Conservation (phyloP, 2,797 vertebrate species). For the Anisognathus igniventris region DNA sequence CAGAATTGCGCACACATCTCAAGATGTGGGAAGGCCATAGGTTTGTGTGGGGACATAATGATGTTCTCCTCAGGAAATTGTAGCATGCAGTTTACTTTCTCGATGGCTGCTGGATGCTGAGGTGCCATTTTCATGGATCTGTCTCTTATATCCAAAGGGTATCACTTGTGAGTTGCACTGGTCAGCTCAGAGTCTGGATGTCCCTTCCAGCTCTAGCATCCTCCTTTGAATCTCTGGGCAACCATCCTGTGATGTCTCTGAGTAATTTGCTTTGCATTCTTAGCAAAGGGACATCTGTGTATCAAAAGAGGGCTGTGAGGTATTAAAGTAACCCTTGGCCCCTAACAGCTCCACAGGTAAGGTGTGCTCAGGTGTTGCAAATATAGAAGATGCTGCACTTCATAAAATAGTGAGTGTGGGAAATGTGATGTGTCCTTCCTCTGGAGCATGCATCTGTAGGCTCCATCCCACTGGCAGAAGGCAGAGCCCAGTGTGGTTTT, state of each 20-base stretch:
- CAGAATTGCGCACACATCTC: not conserved
- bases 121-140: not conserved
- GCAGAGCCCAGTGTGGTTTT: not conserved
- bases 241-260: not conserved
- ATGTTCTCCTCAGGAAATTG: not conserved
- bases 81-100: not conserved
- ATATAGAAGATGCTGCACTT: not conserved
- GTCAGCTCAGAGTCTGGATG: not conserved
- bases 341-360: not conserved
- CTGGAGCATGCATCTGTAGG: fast-evolving
- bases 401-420: not conserved
- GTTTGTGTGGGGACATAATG: not conserved
- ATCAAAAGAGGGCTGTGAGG: not conserved
- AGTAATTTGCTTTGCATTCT: not conserved
- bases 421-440: not conserved
- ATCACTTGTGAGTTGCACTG: not conserved
- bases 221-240: not conserved
- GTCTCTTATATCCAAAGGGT: not conserved
- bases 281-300: not conserved
- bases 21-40: not conserved
- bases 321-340: not conserved
- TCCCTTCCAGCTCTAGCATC: not conserved
- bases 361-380: not conserved
- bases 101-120: not conserved
- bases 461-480: not conserved